These are phyloP conservation scores for Sterna hirundo DNA, from an alignment of 2,113 vertebrate species.

Conservation along the genomic window DNA sequence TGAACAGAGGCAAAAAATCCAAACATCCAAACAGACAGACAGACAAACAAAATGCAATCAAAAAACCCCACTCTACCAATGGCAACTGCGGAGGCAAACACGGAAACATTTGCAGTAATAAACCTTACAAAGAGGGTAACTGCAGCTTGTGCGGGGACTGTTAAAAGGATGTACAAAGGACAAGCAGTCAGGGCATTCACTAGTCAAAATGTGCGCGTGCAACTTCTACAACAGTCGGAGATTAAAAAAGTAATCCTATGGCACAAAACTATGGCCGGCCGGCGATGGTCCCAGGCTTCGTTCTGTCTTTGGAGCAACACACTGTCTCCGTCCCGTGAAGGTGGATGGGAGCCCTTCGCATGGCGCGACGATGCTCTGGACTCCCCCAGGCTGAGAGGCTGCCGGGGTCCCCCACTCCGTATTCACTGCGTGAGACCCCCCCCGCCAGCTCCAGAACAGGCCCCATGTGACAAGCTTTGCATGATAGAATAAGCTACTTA, in stretches of 20 bases:
- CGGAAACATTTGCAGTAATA: neutral
- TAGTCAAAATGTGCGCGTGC: neutral
- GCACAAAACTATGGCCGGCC: neutral
- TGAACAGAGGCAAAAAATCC: neutral
- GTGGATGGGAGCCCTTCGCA: neutral
- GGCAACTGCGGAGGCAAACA: neutral
- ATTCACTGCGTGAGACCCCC: conserved; percentile 8
- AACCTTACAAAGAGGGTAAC: neutral
- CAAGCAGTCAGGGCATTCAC: neutral
- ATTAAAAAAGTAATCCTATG: neutral
- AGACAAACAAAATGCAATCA: neutral
- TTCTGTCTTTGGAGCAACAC: neutral
- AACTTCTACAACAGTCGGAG: neutral
- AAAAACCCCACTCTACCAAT: neutral
- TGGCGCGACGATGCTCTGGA: neutral
- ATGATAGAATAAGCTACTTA: neutral
- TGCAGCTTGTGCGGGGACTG: neutral
- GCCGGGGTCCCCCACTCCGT: neutral
- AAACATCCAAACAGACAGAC: conserved; percentile 16
- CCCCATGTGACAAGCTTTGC: neutral
- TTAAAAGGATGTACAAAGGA: neutral
- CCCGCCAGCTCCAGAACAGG: neutral
- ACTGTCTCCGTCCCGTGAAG: neutral
- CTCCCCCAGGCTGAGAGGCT: neutral
- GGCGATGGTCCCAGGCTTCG: neutral